Evolutionary conservation across 2,113 vertebrate genomes (phyloP).

Genomic region (Pelmatolapia mariae): DNA sequence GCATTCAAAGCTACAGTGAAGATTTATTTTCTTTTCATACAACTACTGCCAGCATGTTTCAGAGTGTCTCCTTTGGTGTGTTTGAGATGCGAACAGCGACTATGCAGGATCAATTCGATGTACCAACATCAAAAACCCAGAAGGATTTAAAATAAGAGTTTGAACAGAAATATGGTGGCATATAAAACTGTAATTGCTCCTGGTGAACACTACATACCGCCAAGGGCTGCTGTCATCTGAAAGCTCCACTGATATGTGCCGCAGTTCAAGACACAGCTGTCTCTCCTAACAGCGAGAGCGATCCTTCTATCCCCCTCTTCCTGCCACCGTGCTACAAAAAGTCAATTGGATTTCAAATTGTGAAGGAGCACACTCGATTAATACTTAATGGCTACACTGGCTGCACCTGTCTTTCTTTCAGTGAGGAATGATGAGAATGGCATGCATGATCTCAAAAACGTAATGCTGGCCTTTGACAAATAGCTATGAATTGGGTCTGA

Average conservation of each 20-base stretch:
- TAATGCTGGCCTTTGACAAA: neutral
- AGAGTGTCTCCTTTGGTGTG: neutral
- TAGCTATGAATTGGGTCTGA: neutral
- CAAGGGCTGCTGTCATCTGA: slow-evolving; percentile 22
- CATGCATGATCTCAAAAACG: neutral
- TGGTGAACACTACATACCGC: neutral
- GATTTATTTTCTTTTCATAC: neutral
- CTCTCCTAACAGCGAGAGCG: neutral
- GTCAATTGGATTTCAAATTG: slow-evolving; percentile 50
- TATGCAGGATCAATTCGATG: neutral
- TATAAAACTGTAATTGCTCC: slow-evolving; percentile 25
- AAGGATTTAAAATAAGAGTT: slow-evolving; percentile 23
- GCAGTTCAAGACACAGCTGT: neutral
- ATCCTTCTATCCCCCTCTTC: neutral
- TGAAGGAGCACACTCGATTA: slow-evolving; percentile 21
- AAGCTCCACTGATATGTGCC: neutral
- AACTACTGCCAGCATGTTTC: neutral
- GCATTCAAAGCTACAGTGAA: neutral
- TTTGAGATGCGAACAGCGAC: neutral
- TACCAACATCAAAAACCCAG: neutral
- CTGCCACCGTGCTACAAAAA: slow-evolving; percentile 18
- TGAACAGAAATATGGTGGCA: neutral
- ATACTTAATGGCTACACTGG: slow-evolving; percentile 35
- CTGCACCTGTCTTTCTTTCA: neutral
- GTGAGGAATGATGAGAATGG: neutral